Conservation (phyloP, 2,797 vertebrate genomes). For the Aphelocoma californica region DNA sequence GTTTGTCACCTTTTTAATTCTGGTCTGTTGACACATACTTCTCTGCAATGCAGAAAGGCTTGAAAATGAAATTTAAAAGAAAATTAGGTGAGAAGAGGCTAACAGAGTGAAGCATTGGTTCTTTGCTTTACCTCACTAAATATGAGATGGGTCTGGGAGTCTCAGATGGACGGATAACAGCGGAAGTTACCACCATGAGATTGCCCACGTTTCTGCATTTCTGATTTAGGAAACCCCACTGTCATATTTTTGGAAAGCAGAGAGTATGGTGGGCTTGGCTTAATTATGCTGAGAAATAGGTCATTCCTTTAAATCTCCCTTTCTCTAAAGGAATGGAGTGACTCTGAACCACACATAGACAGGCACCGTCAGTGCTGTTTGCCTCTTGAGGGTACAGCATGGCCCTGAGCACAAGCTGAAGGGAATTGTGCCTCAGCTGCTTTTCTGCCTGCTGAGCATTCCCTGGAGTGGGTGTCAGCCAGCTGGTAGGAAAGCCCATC, state of each 20-base stretch:
- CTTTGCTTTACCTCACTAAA: background rate
- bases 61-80: constrained; percentile 69
- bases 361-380: background rate
- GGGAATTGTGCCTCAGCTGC: background rate
- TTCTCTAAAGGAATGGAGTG: background rate
- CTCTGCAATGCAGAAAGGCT: constrained; percentile 37
- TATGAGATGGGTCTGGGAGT: background rate
- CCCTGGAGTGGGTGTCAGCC: background rate
- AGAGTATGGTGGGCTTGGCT: background rate
- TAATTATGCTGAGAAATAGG: background rate
- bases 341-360: background rate
- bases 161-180: background rate
- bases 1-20: constrained; percentile 77
- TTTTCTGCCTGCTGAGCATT: background rate
- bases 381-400: background rate
- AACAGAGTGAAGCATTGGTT: background rate
- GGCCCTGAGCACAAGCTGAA: background rate
- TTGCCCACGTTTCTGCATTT: background rate
- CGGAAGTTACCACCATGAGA: background rate
- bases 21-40: constrained; percentile 65
- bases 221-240: background rate
- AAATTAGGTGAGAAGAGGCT: constrained; percentile 51
- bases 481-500: background rate
- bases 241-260: background rate
- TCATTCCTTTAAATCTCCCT: background rate